phyloP scores from a whole-genome alignment of 2,113 vertebrate genomes.

The Ornithorhynchus anatinus region DNA sequence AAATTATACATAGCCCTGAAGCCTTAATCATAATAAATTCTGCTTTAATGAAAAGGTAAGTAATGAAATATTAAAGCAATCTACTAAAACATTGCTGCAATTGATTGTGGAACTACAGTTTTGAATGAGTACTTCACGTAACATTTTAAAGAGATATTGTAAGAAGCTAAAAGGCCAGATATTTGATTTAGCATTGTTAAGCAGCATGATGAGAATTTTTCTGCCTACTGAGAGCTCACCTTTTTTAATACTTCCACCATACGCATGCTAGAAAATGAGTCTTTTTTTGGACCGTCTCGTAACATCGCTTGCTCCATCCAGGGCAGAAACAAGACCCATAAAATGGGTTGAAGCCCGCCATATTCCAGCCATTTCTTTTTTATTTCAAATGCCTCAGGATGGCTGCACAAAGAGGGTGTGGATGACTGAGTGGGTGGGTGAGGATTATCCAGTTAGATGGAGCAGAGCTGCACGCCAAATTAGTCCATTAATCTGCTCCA shows the following conservation, averaged over 20 bases:
- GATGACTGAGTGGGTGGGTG: no score
- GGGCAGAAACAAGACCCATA: no score
- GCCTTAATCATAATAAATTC: slow-evolving; percentile 40
- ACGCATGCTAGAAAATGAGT: not conserved
- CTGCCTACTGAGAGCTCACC: slow-evolving; percentile 4
- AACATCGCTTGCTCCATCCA: no score
- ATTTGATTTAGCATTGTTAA: slow-evolving; percentile 1
- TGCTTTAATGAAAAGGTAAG: slow-evolving; percentile 56
- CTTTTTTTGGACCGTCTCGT: not conserved
- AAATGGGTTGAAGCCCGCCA: no score
- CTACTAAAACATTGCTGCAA: slow-evolving; percentile 38
- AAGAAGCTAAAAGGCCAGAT: slow-evolving; percentile 1
- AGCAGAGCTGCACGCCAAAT: no score
- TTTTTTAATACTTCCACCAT: not conserved
- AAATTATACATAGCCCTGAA: slow-evolving; percentile 55
- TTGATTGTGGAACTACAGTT: slow-evolving; percentile 34
- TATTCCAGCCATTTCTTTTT: no score
- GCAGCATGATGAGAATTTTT: not conserved
- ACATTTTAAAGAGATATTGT: slow-evolving; percentile 22
- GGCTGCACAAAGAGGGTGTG: no score
- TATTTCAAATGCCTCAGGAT: no score
- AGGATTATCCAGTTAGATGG: no score
- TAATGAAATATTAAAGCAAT: slow-evolving; percentile 54
- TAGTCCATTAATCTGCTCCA: no score
- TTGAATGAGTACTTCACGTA: not conserved